Percentiles rank a stretch among this genome's conserved stretches.
Conservation (phyloP, 2,113 vertebrate species). For the Zosterops pallidus region DNA sequence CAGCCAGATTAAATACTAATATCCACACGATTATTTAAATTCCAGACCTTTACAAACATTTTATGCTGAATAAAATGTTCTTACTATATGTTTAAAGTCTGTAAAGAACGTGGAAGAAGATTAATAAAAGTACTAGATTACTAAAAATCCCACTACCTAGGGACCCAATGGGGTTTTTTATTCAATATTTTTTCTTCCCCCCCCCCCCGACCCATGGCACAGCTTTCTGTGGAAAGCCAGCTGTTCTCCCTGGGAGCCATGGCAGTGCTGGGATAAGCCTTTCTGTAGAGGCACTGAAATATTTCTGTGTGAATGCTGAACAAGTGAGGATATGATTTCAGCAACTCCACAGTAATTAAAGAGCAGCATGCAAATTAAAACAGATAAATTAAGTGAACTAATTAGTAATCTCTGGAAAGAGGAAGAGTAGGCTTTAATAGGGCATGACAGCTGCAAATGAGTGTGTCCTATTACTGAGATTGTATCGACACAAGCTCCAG, state of each 20-base stretch:
- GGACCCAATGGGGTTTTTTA: background rate
- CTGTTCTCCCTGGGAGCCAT: background rate
- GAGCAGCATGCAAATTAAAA: background rate
- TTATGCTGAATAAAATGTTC: constrained; percentile 35
- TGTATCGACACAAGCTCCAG: background rate
- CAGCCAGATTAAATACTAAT: constrained; percentile 56
- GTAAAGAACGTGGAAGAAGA: constrained; percentile 48
- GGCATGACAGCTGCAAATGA: background rate
- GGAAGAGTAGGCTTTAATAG: background rate
- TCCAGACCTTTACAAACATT: constrained; percentile 43
- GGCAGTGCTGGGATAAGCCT: background rate
- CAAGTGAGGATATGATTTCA: background rate
- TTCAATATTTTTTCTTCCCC: background rate
- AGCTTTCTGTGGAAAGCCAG: background rate
- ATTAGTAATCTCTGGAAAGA: background rate
- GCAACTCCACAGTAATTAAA: background rate
- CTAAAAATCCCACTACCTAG: constrained; percentile 55
- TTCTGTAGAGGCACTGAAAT: background rate
- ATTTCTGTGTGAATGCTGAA: background rate
- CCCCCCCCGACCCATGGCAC: background rate
- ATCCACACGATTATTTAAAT: constrained; percentile 51
- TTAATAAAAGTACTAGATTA: constrained; percentile 59
- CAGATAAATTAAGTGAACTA: constrained; percentile 26
- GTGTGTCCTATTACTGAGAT: background rate
- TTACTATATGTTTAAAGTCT: constrained; percentile 30